Evolutionary conservation across 2,113 vertebrate genomes (phyloP), one percentile per base, ranked within the genome.

Genomic region (Lepus timidus): DNA sequence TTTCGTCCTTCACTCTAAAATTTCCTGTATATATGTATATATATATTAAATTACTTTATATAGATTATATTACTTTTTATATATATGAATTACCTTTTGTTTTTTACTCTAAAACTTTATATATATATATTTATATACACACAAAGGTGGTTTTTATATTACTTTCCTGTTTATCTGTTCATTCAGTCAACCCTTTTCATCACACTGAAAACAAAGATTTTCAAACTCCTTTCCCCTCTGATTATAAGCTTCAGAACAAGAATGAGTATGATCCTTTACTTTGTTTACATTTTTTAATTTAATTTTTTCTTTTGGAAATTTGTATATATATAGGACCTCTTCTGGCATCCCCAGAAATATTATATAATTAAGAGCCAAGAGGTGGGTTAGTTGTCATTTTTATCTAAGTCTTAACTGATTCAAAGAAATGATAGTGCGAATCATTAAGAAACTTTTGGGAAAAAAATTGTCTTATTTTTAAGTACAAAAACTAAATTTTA

Each of bases 261-360:
- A 44, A 86, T 78, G 44, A 92, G 3, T 65, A 9, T 62, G 58
- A 5, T 65, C 89, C 61, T 93, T 74, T 78, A 81, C 13, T 36
- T 86, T 51, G 31, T 90, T 94, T 23, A 31, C 61, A 65, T 73
- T 92, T 86, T 93, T 90, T 31, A 96, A 79, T 65, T 22, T 89
- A 68, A 31, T 25, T 76, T 92, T 95, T 88, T 92, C 22, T 71
- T 83, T 86, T 65, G 88, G 68, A 58, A 17, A 58, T 49, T 79
- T 87, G 67, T 81, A 27, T 65, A 62, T 65, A 68, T 67, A 73
- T 58, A 58, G 14, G 49, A 70, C 33, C 61, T 85, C 39, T 84
- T 89, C 68, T 82, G 12, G 58, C 36, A 94, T 36, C 65, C 12
- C 58, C n/a, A 83, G n/a, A 31, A 84, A 91, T 93, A 78, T 74